These are phyloP conservation scores for Rotaria macrura DNA, from an alignment of 2,888 invertebrate species.

Conservation along the genomic window DNA sequence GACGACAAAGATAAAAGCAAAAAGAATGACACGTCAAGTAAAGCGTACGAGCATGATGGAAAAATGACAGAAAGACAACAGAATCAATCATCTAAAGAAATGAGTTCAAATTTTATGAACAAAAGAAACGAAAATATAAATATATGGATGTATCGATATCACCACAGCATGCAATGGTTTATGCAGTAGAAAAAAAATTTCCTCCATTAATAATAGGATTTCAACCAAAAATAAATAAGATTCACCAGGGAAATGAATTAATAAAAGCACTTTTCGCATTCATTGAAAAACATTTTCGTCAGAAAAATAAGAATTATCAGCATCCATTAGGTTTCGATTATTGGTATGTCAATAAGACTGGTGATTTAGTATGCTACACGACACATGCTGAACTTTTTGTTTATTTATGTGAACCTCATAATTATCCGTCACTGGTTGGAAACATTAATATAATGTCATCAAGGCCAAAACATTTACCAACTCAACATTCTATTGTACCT, in stretches of 20 bases:
- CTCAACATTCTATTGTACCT: background rate
- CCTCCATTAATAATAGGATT: too few relatives aligned
- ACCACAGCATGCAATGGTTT: background rate
- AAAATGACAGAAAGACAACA: too few relatives aligned
- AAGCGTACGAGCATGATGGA: too few relatives aligned
- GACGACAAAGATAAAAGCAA: too few relatives aligned
- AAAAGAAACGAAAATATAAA: background rate
- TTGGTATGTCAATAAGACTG: background rate
- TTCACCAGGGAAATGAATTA: too few relatives aligned
- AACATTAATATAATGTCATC: background rate
- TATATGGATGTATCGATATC: background rate
- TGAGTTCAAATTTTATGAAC: too few relatives aligned
- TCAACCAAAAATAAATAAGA: too few relatives aligned
- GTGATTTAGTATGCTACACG: background rate
- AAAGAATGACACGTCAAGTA: too few relatives aligned
- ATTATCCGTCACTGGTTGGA: background rate
- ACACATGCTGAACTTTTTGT: background rate
- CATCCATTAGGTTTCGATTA: background rate
- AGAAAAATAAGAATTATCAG: too few relatives aligned
- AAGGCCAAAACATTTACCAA: background rate
- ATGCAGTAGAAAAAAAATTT: background rate
- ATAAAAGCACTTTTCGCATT: too few relatives aligned
- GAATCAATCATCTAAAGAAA: background rate
- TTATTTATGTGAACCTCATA: background rate
- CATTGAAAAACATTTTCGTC: too few relatives aligned